Percentiles rank a stretch among this genome's conserved stretches.
Evolutionary conservation across 2,888 invertebrate species (phyloP).

Genomic region (Enchytraeus crypticus): DNA sequence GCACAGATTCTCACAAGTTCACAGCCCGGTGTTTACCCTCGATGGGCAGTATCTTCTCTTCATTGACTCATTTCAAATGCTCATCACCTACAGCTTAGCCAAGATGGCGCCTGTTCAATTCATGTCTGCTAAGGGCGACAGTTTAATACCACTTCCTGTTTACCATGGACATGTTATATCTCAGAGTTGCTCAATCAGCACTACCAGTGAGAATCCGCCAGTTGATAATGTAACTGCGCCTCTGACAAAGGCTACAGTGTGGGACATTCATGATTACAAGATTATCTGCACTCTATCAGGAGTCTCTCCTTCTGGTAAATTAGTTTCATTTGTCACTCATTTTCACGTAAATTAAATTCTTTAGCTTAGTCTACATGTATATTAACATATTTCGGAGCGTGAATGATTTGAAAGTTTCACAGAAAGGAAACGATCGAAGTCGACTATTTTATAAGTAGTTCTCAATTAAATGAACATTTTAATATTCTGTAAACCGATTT

Average conservation of each 20-base stretch:
- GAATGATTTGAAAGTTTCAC: too few species aligned
- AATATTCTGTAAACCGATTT: too few species aligned
- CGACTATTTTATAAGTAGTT: too few species aligned
- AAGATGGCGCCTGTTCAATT: constrained; percentile 5
- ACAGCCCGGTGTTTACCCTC: constrained; percentile 21
- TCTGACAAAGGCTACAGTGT: constrained; percentile 4
- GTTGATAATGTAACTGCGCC: not conserved
- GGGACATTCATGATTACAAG: constrained; percentile 14
- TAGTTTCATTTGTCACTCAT: too few species aligned
- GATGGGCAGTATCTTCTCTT: constrained; percentile 17
- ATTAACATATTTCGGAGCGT: too few species aligned
- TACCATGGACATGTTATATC: constrained; percentile 10
- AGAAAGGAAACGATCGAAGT: too few species aligned
- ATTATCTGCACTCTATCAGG: constrained; percentile 1
- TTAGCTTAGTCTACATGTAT: too few species aligned
- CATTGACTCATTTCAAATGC: constrained; percentile 4
- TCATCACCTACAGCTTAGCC: constrained; percentile 17
- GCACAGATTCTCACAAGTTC: constrained; percentile 4
- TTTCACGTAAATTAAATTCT: too few species aligned
- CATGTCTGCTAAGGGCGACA: constrained; percentile 3
- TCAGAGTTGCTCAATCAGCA: constrained; percentile 2
- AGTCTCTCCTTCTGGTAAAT: too few species aligned
- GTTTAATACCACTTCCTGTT: constrained; percentile 12
- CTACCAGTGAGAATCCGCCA: too few species aligned
- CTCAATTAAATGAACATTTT: too few species aligned